These are phyloP conservation scores for Bucorvus abyssinicus DNA, from an alignment of 2,797 vertebrate species.

Conservation along the genomic window DNA sequence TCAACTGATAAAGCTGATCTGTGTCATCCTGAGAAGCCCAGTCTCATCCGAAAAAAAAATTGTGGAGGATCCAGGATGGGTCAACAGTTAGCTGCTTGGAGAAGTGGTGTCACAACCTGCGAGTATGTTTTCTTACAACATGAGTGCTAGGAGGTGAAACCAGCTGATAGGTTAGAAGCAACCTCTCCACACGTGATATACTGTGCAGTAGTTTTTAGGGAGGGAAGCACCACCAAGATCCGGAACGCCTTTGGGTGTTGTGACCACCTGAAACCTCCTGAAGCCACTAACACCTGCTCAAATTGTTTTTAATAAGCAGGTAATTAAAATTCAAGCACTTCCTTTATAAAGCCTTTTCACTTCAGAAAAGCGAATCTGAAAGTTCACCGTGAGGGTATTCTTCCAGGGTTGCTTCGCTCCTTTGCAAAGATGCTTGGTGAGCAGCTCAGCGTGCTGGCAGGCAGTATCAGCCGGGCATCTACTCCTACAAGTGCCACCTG, in stretches of 20 bases:
- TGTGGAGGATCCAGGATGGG: not conserved
- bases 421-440: accelerated
- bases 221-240: not conserved
- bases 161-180: not conserved
- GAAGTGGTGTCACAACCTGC: not conserved
- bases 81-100: not conserved
- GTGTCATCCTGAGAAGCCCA: not conserved
- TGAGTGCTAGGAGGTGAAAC: not conserved
- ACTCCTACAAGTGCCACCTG: not conserved
- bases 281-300: not conserved
- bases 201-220: too few relatives aligned
- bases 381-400: accelerated
- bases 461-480: not conserved
- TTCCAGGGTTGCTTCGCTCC: not conserved
- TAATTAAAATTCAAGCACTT: not conserved
- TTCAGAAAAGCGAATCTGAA: not conserved
- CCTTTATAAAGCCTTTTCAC: not conserved
- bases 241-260: not conserved
- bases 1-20: not conserved
- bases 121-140: not conserved
- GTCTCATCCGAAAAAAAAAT: not conserved
- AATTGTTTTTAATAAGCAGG: not conserved
- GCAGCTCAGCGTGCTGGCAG: not conserved
- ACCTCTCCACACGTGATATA: not conserved
- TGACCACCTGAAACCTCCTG: not conserved